Evolutionary conservation across 2,888 invertebrate species (phyloP), one percentile per base, ranked within the genome.

Genomic region (Sinopyrophorus schimmeli): DNA sequence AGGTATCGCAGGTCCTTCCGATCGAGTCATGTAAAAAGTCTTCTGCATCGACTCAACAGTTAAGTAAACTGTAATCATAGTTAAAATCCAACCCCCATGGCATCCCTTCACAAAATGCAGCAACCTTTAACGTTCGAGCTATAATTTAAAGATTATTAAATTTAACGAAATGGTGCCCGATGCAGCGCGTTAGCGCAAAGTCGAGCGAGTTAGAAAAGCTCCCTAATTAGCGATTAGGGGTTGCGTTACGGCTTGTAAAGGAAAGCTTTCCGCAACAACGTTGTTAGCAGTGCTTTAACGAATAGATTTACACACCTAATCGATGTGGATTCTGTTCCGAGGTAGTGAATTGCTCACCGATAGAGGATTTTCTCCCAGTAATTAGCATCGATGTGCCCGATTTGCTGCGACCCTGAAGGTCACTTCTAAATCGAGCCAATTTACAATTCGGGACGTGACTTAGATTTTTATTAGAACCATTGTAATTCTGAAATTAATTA

Each of bases 211-310:
- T 57, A 49, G 16, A 52, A 30, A 30, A 31, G 21, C 17, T 40
- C 54, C 31, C 58, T 62, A 63, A 64, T 62, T 61, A 61, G 57
- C 53, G 62, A 63, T 64, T 64, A 63, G 58, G 55, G 56, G 53
- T 54, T 47, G 24, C 32, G 21, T 58, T 56, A 57, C 58, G 57
- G 58, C 63, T 62, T 58, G 57, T n/a, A n/a, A 53, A 53, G 60
- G 56, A 63, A 58, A 62, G 64, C 62, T 65, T 64, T 62, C 65
- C 65, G 38, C 64, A 66, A 62, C 61, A 63, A 43, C 53, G 47
- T 57, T 59, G 63, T 66, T 65, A 64, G 63, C 61, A 64, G 67
- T 68, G 64, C 66, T 65, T 66, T 67, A 64, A 58, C 57, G 57
- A 47, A 47, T 55, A 59, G 59, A 67, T 67, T 67, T 67, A 66